Evolutionary conservation across 1,140 invertebrate species (phyloP).

Genomic region (Eufriesea mexicana): DNA sequence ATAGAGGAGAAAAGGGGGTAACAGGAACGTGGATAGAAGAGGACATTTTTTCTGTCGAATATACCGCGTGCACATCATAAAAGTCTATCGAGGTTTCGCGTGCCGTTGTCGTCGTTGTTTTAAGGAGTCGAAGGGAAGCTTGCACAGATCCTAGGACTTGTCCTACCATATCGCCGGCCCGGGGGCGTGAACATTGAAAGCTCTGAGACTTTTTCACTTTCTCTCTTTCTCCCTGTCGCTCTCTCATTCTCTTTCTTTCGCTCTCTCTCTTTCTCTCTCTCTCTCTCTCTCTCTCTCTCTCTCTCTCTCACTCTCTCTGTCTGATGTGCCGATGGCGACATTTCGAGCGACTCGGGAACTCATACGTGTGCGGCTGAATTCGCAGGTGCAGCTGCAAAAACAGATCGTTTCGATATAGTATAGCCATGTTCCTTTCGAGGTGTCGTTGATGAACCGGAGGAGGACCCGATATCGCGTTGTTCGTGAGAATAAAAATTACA

Average conservation of each 20-base stretch:
- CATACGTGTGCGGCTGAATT: constrained; percentile 35
- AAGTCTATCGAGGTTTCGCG: constrained; percentile 22
- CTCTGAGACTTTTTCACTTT: constrained; percentile 56
- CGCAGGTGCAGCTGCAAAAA: constrained; percentile 56
- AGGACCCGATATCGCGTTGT: constrained; percentile 21
- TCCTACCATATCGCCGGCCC: constrained; percentile 75
- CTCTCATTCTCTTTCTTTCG: constrained; percentile 1
- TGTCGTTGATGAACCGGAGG: neutral
- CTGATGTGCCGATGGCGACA: constrained; percentile 41
- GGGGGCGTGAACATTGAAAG: constrained; percentile 73
- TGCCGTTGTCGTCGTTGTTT: constrained; percentile 27
- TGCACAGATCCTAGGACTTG: constrained; percentile 36
- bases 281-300: constrained; percentile 41
- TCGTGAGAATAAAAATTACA: neutral
- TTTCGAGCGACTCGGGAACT: constrained; percentile 37
- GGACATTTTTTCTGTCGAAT: constrained; percentile 4
- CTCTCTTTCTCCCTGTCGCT: constrained; percentile 33
- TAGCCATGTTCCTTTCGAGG: constrained; percentile 18
- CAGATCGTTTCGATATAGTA: constrained; percentile 46
- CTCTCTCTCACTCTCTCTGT: constrained; percentile 39
- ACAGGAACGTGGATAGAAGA: neutral
- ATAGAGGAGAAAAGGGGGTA: neutral
- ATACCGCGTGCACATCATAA: neutral
- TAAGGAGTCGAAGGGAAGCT: constrained; percentile 33
- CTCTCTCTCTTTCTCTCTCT: constrained; percentile 36